Conservation (phyloP, 2,888 invertebrate genomes). For the Spisula solida region DNA sequence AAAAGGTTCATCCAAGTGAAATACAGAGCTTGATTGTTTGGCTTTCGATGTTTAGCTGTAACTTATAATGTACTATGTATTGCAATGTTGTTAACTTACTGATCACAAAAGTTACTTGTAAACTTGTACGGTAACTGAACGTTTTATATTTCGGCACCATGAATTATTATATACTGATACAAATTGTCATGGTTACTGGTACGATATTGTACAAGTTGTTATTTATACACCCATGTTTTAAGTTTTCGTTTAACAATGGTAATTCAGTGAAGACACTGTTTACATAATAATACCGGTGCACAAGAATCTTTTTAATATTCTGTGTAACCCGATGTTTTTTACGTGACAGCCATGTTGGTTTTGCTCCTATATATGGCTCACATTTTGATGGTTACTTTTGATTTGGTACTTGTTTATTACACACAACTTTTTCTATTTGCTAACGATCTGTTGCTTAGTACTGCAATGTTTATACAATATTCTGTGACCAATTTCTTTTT, state of each 20-base stretch:
- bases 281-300: background rate
- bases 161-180: background rate
- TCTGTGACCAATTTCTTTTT: conserved; percentile 63
- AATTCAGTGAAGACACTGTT: no score
- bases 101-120: background rate
- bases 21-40: conserved; percentile 17
- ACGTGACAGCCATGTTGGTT: background rate
- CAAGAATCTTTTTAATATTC: background rate
- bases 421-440: conserved; percentile 24
- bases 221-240: background rate
- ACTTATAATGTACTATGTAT: background rate
- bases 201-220: background rate
- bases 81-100: background rate
- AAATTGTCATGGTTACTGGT: background rate
- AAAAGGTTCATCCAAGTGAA: background rate
- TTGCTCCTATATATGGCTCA: background rate
- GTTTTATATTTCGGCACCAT: background rate
- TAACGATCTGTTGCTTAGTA: conserved; percentile 51
- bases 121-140: background rate
- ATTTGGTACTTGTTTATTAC: conserved; percentile 2
- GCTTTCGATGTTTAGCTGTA: conserved; percentile 1
- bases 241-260: no score
- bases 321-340: background rate
- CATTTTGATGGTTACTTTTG: background rate
- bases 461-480: conserved; percentile 62